Conservation (phyloP, 2,888 invertebrate genomes). For the Rhorus exstirpatorius region DNA sequence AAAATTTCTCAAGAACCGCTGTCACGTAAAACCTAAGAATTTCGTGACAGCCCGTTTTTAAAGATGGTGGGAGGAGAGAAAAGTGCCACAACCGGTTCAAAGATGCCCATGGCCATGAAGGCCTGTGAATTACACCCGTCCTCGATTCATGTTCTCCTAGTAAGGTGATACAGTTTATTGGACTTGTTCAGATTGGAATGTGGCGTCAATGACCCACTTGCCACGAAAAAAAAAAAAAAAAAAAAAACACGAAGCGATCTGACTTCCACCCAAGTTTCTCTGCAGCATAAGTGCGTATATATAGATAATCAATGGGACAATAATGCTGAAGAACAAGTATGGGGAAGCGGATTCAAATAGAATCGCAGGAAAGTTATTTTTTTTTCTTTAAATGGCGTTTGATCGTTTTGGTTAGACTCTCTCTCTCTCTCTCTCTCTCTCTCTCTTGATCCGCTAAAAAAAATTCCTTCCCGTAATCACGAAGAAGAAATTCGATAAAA, state of each 20-base stretch:
- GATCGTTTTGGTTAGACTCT: conserved; percentile 13
- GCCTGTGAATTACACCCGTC: conserved; percentile 65
- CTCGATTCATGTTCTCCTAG: conserved; percentile 79
- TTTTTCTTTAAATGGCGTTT: too few relatives aligned
- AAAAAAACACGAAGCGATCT: conserved; percentile 10
- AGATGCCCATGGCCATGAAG: conserved; percentile 63
- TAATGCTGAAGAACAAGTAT: too few relatives aligned
- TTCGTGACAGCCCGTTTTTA: conserved; percentile 50
- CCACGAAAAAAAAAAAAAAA: conserved; percentile 47
- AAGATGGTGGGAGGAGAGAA: conserved; percentile 32
- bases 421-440: conserved; percentile 1
- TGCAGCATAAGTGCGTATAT: too few relatives aligned
- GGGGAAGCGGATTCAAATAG: too few relatives aligned
- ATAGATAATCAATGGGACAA: too few relatives aligned
- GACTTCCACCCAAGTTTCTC: background rate
- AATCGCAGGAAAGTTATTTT: too few relatives aligned
- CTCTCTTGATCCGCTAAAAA: background rate
- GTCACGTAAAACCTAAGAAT: conserved; percentile 51
- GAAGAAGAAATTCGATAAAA: conserved; percentile 17
- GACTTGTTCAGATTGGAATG: conserved; percentile 84
- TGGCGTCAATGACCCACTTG: conserved; percentile 78
- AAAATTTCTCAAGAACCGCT: background rate
- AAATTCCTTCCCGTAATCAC: background rate
- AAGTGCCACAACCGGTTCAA: conserved; percentile 43
- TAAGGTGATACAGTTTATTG: conserved; percentile 85